phyloP scores from a whole-genome alignment of 2,888 invertebrate species.

The Priocnemis perturbator region DNA sequence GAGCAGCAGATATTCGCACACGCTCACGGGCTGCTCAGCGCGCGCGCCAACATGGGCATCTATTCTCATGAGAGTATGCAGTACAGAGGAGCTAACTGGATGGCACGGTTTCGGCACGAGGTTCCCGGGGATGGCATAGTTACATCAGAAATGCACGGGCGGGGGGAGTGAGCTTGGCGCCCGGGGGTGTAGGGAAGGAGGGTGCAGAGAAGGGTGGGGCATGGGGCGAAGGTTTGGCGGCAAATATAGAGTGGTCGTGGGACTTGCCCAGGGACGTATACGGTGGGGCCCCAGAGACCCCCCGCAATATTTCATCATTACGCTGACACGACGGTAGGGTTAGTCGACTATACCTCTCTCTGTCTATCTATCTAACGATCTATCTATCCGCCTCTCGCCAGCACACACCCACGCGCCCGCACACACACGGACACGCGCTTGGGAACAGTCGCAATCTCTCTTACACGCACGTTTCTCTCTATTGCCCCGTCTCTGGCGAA shows the following conservation, averaged over 20 bases:
- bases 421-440: too few relatives aligned
- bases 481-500: not conserved
- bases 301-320: constrained; percentile 74
- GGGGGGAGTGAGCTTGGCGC: constrained; percentile 22
- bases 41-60: constrained; percentile 43
- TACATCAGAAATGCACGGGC: constrained; percentile 68
- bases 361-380: constrained; percentile 32
- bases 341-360: constrained; percentile 54
- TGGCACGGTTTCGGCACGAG: constrained; percentile 60
- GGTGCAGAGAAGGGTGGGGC: constrained; percentile 20
- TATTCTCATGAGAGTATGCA: constrained; percentile 53
- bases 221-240: constrained; percentile 42
- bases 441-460: not conserved
- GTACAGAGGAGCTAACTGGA: constrained; percentile 53
- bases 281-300: constrained; percentile 55
- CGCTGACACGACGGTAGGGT: constrained; percentile 71
- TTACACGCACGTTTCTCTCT: constrained; percentile 15
- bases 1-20: constrained; percentile 9
- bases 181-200: constrained; percentile 32
- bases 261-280: constrained; percentile 54
- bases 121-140: constrained; percentile 63
- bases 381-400: constrained; percentile 26
- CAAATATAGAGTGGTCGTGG: constrained; percentile 60
- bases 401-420: too few relatives aligned
- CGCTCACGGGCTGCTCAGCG: constrained; percentile 19